These are phyloP conservation scores for Malurus melanocephalus DNA, from an alignment of 2,113 vertebrate genomes.

Conservation along the genomic window DNA sequence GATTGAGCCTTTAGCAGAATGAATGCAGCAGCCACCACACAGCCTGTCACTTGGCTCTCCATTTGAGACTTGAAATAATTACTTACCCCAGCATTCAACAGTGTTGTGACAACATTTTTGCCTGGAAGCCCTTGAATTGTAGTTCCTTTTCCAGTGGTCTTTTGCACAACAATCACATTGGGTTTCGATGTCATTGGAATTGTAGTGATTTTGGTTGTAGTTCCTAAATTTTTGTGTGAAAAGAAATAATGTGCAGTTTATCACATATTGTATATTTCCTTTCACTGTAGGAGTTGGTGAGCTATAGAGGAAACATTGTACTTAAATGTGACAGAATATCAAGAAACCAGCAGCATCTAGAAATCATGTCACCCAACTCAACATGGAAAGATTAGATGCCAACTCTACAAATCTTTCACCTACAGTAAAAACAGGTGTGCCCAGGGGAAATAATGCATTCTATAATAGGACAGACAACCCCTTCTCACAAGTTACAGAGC, in stretches of 20 bases:
- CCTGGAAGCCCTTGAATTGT: slow-evolving; percentile 95
- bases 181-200: slow-evolving; percentile 98
- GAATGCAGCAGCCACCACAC: not conserved
- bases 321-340: not conserved
- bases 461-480: not conserved
- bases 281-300: not conserved
- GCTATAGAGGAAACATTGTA: not conserved
- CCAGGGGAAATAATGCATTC: not conserved
- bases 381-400: not conserved
- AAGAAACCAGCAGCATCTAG: not conserved
- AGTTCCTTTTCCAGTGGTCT: slow-evolving; percentile 93
- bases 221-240: slow-evolving; percentile 77
- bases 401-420: not conserved
- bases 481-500: not conserved
- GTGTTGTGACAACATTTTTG: slow-evolving; percentile 95
- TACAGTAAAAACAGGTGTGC: not conserved
- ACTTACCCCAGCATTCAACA: slow-evolving; percentile 94
- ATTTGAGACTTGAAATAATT: not conserved
- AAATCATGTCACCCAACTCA: not conserved
- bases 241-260: slow-evolving; percentile 2
- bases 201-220: slow-evolving; percentile 97
- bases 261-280: not conserved
- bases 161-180: slow-evolving; percentile 98
- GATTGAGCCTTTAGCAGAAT: not conserved
- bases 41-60: not conserved